A percentile compares a stretch with the other conserved stretches of the same genome.
Conservation (phyloP, 2,888 invertebrate species). For the Epinotia ramella region DNA sequence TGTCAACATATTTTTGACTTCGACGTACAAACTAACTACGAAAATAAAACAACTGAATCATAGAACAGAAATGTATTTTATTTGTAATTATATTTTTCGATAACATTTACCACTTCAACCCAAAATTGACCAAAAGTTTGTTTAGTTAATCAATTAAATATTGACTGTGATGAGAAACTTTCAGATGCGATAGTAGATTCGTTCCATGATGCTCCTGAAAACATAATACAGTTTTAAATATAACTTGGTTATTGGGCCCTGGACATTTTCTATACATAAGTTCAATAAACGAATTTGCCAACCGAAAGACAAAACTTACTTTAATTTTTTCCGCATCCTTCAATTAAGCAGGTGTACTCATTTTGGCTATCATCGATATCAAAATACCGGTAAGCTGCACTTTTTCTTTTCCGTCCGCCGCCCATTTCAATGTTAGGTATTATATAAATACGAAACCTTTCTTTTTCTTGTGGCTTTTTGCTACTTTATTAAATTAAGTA, state of each 20-base stretch:
- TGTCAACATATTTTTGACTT: not conserved
- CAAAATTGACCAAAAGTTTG: conserved; percentile 15
- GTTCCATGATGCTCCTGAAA: conserved; percentile 7
- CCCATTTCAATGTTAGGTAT: too few relatives aligned
- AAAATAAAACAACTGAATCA: not conserved
- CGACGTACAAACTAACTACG: not conserved
- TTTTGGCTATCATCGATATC: too few relatives aligned
- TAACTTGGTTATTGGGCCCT: not conserved
- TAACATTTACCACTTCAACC: conserved; percentile 1
- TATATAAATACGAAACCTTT: too few relatives aligned
- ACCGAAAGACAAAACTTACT: too few relatives aligned
- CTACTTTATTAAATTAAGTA: not conserved
- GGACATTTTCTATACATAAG: not conserved
- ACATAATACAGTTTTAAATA: conserved; percentile 16
- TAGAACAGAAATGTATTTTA: not conserved
- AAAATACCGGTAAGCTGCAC: too few relatives aligned
- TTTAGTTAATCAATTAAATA: conserved; percentile 8
- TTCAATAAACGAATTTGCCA: conserved; percentile 10
- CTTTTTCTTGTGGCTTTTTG: too few relatives aligned
- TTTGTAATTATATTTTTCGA: not conserved
- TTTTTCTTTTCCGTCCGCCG: too few relatives aligned
- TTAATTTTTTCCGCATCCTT: too few relatives aligned
- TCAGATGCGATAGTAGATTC: conserved; percentile 14
- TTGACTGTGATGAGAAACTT: not conserved
- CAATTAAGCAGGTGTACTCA: too few relatives aligned